These are phyloP conservation scores for Hozukius guyotensis DNA, from an alignment of 2,797 vertebrate genomes.

Conservation along the genomic window DNA sequence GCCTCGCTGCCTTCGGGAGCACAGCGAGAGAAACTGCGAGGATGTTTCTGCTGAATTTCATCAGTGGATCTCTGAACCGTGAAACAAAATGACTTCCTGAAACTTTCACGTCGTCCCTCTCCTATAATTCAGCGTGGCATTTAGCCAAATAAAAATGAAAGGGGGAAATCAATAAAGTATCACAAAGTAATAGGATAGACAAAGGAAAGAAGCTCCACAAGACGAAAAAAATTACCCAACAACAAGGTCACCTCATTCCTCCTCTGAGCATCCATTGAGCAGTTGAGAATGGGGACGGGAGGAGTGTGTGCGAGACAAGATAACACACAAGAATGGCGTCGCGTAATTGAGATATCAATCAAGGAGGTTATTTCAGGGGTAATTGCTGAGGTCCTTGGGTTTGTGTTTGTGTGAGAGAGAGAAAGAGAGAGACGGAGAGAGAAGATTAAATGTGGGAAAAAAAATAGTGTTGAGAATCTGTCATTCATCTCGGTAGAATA, in stretches of 20 bases:
- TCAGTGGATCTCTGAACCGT: slow-evolving; percentile 1
- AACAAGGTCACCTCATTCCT: slow-evolving; percentile 78
- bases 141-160: slow-evolving; percentile 42
- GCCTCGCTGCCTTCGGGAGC: slow-evolving; percentile 20
- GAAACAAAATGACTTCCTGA: slow-evolving; percentile 18
- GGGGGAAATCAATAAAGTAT: slow-evolving; percentile 27
- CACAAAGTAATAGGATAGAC: slow-evolving; percentile 33
- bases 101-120: neutral
- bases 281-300: slow-evolving; percentile 64
- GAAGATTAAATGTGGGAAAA: slow-evolving; percentile 25
- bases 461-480: slow-evolving; percentile 27
- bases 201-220: slow-evolving; percentile 37
- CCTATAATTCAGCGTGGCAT: slow-evolving; percentile 12
- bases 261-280: slow-evolving; percentile 62
- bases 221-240: slow-evolving; percentile 3
- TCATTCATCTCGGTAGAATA: slow-evolving; percentile 47
- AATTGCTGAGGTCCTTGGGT: slow-evolving; percentile 77
- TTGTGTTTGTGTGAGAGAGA: slow-evolving; percentile 52
- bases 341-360: slow-evolving; percentile 86
- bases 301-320: slow-evolving; percentile 72
- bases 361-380: slow-evolving; percentile 83
- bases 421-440: neutral
- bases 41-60: slow-evolving; percentile 26
- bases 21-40: neutral
- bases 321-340: slow-evolving; percentile 75